Percentiles rank a stretch among this genome's conserved stretches.
These are phyloP conservation scores for Xyrauchen texanus DNA, from an alignment of 2,113 vertebrate genomes.

Conservation along the genomic window DNA sequence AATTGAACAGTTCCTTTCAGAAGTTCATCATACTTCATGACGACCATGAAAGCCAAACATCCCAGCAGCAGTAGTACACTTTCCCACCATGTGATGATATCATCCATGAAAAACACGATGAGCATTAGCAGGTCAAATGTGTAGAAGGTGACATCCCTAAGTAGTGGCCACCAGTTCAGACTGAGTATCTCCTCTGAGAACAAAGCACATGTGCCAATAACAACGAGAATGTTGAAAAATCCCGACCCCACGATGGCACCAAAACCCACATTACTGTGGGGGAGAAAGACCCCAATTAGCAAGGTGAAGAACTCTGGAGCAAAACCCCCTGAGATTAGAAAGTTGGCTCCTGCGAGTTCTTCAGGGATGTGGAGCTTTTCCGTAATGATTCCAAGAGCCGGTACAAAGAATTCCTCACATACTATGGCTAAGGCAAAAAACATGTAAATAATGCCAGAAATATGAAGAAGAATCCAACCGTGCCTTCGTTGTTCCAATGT, in stretches of 20 bases:
- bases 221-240: constrained; percentile 95
- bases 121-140: constrained; percentile 93
- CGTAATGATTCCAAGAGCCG: constrained; percentile 93
- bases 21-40: constrained; percentile 92
- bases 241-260: constrained; percentile 96
- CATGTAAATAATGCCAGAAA: constrained; percentile 97
- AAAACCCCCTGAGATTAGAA: constrained; percentile 95
- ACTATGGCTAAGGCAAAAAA: constrained; percentile 97
- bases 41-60: constrained; percentile 87
- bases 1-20: neutral
- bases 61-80: constrained; percentile 82
- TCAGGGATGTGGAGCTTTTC: constrained; percentile 92
- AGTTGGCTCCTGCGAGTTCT: constrained; percentile 93
- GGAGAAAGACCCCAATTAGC: constrained; percentile 95
- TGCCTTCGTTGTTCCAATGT: constrained; percentile 80
- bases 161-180: constrained; percentile 96
- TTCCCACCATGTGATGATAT: constrained; percentile 90
- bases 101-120: constrained; percentile 96
- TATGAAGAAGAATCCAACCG: constrained; percentile 88
- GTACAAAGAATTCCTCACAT: constrained; percentile 97
- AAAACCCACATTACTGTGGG: constrained; percentile 95
- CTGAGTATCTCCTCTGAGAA: constrained; percentile 96
- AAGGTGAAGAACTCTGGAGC: constrained; percentile 97
- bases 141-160: constrained; percentile 95
- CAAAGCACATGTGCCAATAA: constrained; percentile 96